Evolutionary conservation across 2,888 invertebrate genomes (phyloP), one percentile per base, ranked within the genome.

Genomic region (Diplazon laetatorius): DNA sequence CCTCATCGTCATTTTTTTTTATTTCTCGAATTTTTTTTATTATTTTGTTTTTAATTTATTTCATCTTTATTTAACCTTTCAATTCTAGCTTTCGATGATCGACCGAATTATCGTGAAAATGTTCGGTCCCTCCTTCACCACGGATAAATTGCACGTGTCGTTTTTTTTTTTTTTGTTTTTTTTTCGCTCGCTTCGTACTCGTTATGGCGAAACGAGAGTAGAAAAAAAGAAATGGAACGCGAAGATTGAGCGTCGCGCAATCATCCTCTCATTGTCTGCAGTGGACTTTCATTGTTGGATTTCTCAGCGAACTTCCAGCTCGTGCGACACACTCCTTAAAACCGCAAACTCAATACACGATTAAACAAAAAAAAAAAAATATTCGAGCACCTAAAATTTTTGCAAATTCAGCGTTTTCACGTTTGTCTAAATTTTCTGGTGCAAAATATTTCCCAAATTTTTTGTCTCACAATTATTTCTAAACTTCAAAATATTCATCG

Each of bases 231-330:
- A 18, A 20, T 65, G 60, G 60, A 22, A 12, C 65, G 20, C 48
- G 20, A 65, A 37, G 35, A 65, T 50, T 65, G 65, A 20, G 50
- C 37, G n/a, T 20, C 65, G 48, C 20, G 20, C n/a, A 18, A 37
- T 65, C 50, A 9, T n/a, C 65, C 14, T 18, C 37, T 48, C n/a
- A 12, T 65, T 37, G 62, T 10, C 20, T 37, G 35, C 48, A n/a
- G 10, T 48, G 35, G 48, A 35, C 8, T 63, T 63, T 35, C 12
- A 65, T 65, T 37, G 48, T 50, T 65, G 37, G 20, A 50, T 37
- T 48, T 46, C 25, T 18, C n/a, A 37, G 37, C 14, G n/a, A 65
- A 50, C 48, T 50, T 63, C n/a, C 20, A 35, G 30, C 63, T 30
- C 14, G 12, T 18, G 52, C 2, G 25, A 8, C 46, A 9, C 46